These are phyloP conservation scores for Spongilla lacustris DNA, from an alignment of 37 sponge, comb jelly and placozoan species.

Conservation along the genomic window DNA sequence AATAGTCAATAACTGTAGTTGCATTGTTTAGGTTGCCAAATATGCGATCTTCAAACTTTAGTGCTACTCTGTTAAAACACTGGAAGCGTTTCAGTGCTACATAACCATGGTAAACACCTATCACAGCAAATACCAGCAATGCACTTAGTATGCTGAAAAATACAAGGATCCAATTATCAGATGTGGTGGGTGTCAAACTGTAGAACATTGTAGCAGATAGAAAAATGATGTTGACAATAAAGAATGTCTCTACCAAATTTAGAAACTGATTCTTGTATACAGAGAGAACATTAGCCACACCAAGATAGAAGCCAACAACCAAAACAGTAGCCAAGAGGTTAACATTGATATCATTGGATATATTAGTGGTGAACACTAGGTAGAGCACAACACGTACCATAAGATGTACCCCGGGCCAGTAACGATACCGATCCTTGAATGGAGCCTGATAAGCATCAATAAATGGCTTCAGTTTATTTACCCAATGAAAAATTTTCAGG, in stretches of 20 bases:
- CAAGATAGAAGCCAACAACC: not conserved
- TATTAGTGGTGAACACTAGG: not conserved
- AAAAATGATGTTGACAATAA: not conserved
- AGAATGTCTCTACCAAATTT: not conserved
- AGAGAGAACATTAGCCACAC: not conserved
- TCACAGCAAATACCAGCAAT: not conserved
- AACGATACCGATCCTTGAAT: not conserved
- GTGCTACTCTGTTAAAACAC: not conserved
- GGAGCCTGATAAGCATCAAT: not conserved
- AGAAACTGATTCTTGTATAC: not conserved
- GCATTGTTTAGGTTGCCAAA: not conserved
- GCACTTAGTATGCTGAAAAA: not conserved
- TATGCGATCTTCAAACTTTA: not conserved
- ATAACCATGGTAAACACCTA: not conserved
- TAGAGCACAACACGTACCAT: not conserved
- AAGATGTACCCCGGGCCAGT: not conserved
- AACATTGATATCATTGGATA: not conserved
- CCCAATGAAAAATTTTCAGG: not conserved
- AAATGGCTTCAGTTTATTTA: constrained; percentile 26
- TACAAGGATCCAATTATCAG: not conserved
- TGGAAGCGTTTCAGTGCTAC: not conserved
- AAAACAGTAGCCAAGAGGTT: not conserved
- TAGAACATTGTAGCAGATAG: not conserved
- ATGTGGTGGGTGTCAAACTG: not conserved
- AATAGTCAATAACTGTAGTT: not conserved